Evolutionary conservation across 2,797 vertebrate species (phyloP).

Genomic region (Okamejei kenojei): DNA sequence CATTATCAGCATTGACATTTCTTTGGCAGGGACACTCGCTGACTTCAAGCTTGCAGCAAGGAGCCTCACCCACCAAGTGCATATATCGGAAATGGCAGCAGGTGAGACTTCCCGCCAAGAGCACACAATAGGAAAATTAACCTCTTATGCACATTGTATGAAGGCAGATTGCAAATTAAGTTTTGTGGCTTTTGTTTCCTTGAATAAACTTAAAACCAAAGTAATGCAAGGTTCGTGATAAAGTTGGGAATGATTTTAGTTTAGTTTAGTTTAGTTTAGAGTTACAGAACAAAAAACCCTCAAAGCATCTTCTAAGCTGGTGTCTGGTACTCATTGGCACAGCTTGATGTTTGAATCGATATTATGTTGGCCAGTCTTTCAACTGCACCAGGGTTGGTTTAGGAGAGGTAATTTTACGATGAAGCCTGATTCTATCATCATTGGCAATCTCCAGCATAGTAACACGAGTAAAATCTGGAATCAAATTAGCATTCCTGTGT

Average conservation of each 20-base stretch:
- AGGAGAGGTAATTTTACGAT: neutral
- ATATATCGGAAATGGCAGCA: neutral
- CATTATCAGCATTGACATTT: constrained; percentile 13
- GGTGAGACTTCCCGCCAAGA: neutral
- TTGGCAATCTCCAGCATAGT: neutral
- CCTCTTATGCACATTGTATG: neutral
- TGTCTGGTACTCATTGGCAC: neutral
- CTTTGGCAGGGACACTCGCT: neutral
- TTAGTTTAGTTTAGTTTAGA: no score
- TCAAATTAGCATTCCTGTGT: neutral
- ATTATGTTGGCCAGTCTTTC: neutral
- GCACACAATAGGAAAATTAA: neutral
- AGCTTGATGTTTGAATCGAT: neutral
- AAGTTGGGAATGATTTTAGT: neutral
- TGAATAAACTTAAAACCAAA: neutral
- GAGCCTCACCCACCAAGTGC: neutral
- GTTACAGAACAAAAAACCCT: no score
- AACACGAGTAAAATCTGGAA: neutral
- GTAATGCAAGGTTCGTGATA: neutral
- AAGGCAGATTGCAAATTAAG: neutral
- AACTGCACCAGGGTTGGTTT: neutral
- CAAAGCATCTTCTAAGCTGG: no score
- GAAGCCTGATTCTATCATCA: neutral
- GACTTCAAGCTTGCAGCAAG: neutral
- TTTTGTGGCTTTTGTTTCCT: neutral